Evolutionary conservation across 2,113 vertebrate species (phyloP), one percentile per base, ranked within the genome.

Genomic region (Solea solea): DNA sequence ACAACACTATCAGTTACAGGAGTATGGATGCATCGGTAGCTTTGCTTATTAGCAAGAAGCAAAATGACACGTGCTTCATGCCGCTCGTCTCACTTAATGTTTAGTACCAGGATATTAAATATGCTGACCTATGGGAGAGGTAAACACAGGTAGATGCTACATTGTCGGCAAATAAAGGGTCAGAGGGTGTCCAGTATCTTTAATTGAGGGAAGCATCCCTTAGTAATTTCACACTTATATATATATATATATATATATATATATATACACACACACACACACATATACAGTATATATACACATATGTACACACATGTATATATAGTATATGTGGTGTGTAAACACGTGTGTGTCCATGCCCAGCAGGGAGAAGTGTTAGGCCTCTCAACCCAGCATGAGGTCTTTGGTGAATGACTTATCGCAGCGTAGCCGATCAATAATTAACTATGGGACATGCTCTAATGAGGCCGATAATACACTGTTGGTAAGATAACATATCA

Each of bases 341-440:
- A 48, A 48, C 58, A 60, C 40, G 21, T 48, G 51, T 59, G 78
- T 64, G 64, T 66, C 14, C n/a, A 51, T 59, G 62, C 75, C 74
- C 82, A 74, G 84, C 78, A 56, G 81, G 69, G 56, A 71, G 39
- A 54, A 21, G 69, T 59, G 75, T 72, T 14, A 54, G 76, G 76
- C 48, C 60, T 69, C 74, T 60, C 59, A 62, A 74, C 84, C 46
- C 85, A 81, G 88, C 79, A 54, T 88, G 86, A 67, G 71, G 82
- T 76, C 78, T 78, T 65, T 63, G 56, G 64, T 79, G 78, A 83
- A 76, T 75, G 86, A 89, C 87, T 89, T 88, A 88, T 92, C 90
- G 86, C 76, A 79, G 84, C 82, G 74, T 81, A 86, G 83, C 73
- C 88, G 86, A 92, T 92, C 88, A 90, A 90, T 90, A 91, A 89